Base-by-base conservation (phyloP, 1,140 invertebrate genomes). In the Oppia nitens region DNA sequence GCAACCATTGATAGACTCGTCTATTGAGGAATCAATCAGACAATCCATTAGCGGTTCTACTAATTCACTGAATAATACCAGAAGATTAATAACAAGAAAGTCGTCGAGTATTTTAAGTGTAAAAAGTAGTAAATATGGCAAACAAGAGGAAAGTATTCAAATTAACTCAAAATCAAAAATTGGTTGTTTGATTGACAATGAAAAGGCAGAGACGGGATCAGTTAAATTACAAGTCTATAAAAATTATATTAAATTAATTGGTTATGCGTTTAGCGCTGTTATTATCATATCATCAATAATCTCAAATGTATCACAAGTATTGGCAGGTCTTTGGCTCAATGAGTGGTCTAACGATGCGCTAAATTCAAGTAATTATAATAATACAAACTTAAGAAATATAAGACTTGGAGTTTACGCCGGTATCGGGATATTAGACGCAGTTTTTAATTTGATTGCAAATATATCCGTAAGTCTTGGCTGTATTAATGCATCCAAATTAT, bases 341-440 rank as follows among this genome's bases (percentile, higher is more conserved):
- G 66, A 69, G 6, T 75, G 73, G 73, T 73, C 70, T 58, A 69
- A 68, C 58, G 72, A 73, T 60, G 55, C 27, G 28, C 48, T 59
- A 6, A 25, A 6, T 73, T 59, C 62, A 26, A 29, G 11, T 1
- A 48, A 52, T 23, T 23, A 12, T 3, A 51, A 56, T 24, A 70
- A 82, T 68, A 78, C 71, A 20, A 64, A 24, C 75, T 76, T 64
- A 66, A 73, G 84, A 62, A 80, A 91, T 69, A 75, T 86, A 70
- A 90, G 90, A 70, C 76, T 94, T 47, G 85, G 84, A 62, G 84
- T 92, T 20, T 94, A 93, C n/a, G 49, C 27, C 6, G 49, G 49
- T 51, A 51, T 28, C 14, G 49, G 49, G 4, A 51, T 6, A 6
- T 51, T 51, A 9, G 49, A 28, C 6, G 4, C 21, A 51, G n/a